Base-by-base conservation (phyloP, 2,888 invertebrate genomes). In the Flabesymbios commensalis region DNA sequence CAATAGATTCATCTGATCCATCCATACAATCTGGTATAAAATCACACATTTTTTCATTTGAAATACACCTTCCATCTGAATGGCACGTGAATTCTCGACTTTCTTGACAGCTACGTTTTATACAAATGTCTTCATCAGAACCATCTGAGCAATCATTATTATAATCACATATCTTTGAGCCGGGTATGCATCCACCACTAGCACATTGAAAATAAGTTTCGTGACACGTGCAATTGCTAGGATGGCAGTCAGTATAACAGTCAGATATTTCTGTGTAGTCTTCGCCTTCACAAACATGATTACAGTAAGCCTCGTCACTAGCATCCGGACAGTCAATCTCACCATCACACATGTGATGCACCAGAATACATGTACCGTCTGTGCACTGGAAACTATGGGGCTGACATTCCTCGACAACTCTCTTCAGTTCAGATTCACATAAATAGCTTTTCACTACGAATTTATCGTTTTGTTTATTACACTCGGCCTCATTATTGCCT, bases 351-450 rank as follows among this genome's bases (percentile, higher is more conserved):
- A n/a, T 2, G 28, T 42, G 32, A 24, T 36, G 7, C 19, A 5
- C 24, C 24, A 36, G 32, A n/a, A 61, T 57, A 32, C 61, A 61
- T 3, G 57, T 61, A 0, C 49, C 45, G 41, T 61, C 61, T 1
- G 1, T 19, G 19, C 61, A 61, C 14, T 22, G 17, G 33, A 29
- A 24, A 14, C 56, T 24, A 29, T 60, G 41, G 26, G 24, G 42
- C n/a, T 41, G 19, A 33, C 59, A 59, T 3, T 3, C 22, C 22
- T 59, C 28, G 10, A 19, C 19, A 3, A 58, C 42, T 1, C 17
- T 28, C 7, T 33, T 24, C 7, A 36, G 48, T 3, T 5, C n/a
- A 26, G 53, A 52, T 41, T 48, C 33, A 7, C 24, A n/a, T n/a
- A n/a, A n/a, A n/a, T n/a, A n/a, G n/a, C n/a, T n/a, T n/a, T n/a